A percentile compares a stretch with the other conserved stretches of the same genome.
These are phyloP conservation scores for Alsophila aescularia DNA, from an alignment of 2,888 invertebrate genomes.

Conservation along the genomic window DNA sequence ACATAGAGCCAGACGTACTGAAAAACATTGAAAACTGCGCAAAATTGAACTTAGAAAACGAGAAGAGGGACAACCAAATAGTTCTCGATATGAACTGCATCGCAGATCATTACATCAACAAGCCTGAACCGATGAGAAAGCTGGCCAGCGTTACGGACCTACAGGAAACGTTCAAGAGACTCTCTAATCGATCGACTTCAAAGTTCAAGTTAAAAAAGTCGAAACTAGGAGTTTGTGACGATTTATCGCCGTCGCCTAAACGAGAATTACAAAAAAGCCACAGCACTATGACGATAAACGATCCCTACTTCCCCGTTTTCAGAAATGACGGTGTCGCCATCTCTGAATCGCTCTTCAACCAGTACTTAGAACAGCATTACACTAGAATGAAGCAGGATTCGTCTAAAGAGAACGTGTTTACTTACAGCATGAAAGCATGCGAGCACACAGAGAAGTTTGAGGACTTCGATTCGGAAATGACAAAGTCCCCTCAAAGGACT, in stretches of 20 bases:
- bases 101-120: conserved; percentile 78
- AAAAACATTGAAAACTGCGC: conserved; percentile 68
- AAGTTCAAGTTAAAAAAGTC: conserved; percentile 78
- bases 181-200: conserved; percentile 83
- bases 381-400: conserved; percentile 79
- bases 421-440: conserved; percentile 65
- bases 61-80: conserved; percentile 68
- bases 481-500: conserved; percentile 71
- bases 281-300: conserved; percentile 89
- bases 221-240: conserved; percentile 55
- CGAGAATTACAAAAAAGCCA: conserved; percentile 61
- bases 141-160: conserved; percentile 86
- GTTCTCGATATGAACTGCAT: conserved; percentile 72
- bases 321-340: conserved; percentile 89
- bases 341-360: conserved; percentile 89
- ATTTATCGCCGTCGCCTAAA: conserved; percentile 58
- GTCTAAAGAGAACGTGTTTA: conserved; percentile 71
- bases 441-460: conserved; percentile 77
- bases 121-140: conserved; percentile 75
- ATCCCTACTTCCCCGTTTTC: conserved; percentile 91
- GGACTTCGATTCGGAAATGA: conserved; percentile 77
- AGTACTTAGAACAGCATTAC: conserved; percentile 87
- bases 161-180: conserved; percentile 84
- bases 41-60: conserved; percentile 61
- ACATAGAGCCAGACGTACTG: conserved; percentile 68